These are phyloP conservation scores for Cacajao melanocephalus DNA, from an alignment of 2,797 vertebrate species.

Conservation along the genomic window DNA sequence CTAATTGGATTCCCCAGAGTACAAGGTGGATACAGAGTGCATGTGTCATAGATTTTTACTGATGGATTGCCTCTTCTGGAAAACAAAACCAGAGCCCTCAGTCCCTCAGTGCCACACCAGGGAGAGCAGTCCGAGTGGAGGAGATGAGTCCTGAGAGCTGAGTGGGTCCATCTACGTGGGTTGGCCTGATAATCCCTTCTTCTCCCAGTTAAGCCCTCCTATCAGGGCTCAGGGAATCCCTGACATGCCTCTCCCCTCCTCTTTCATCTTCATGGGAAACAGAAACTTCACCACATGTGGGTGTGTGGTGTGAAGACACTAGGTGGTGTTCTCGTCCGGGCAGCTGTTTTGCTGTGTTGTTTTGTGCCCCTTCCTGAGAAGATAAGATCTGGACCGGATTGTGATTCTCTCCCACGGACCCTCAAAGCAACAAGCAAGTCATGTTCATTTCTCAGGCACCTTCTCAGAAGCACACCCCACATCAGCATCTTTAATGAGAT, in stretches of 20 bases:
- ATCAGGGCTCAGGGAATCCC: constrained; percentile 41
- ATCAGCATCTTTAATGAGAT: background rate
- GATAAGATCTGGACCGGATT: constrained; percentile 56
- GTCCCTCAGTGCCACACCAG: background rate
- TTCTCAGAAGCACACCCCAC: background rate
- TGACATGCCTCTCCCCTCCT: background rate
- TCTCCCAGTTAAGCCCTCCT: background rate
- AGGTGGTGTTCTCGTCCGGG: background rate
- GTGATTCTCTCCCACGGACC: constrained; percentile 36
- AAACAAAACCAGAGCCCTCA: background rate
- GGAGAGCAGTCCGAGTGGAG: background rate
- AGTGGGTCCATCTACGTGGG: fast-evolving
- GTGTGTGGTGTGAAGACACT: constrained; percentile 47
- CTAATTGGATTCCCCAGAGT: background rate
- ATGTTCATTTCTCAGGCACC: constrained; percentile 30
- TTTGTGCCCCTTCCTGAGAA: constrained; percentile 64
- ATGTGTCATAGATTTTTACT: background rate
- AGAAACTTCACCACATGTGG: constrained; percentile 3
- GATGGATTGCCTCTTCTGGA: background rate
- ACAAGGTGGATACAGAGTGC: fast-evolving
- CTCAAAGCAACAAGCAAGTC: constrained; percentile 14
- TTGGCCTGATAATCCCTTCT: background rate
- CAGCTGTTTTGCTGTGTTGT: constrained; percentile 21
- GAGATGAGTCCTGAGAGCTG: background rate
- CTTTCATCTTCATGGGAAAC: constrained; percentile 65